Evolutionary conservation across 2,797 vertebrate species (phyloP), one percentile per base, ranked within the genome.

Genomic region (Rallus crepitans): DNA sequence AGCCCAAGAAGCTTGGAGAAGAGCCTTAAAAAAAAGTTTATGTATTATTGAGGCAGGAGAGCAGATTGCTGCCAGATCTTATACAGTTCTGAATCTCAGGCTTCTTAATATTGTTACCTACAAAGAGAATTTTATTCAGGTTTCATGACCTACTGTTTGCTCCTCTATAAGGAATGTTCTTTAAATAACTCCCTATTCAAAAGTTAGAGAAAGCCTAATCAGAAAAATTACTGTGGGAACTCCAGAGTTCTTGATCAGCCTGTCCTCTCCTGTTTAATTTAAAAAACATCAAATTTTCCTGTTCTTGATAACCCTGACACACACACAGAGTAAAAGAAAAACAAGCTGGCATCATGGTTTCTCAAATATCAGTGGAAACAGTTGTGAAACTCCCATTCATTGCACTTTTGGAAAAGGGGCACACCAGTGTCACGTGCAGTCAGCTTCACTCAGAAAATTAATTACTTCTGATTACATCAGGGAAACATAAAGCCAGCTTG

Each of bases 301-400:
- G 11, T 6, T 78, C 19, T 65, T 9, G 40, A 37, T 7, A 65
- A 64, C 12, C 53, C 45, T 7, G 31, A 42, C 45, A 25, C 71
- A 70, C 19, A 31, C 39, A 3, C 8, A 4, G 7, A 12, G 39
- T 11, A 5, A 28, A 48, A 25, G n/a, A 24, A 18, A 17, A 66
- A n/a, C 0, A 8, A 70, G 24, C 27, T 13, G 30, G 35, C 39
- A 57, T 28, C 25, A 0, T 0, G 5, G 28, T 13, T 59, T 13
- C 60, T 31, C 66, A 20, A 4, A 0, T 0, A 5, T 9, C 68
- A 25, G 18, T 2, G 65, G 63, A 12, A 82, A 50, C 0, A 5
- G 48, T 2, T 11, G 47, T 25, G 42, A 23, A 55, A 47, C 13
- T 12, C 50, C 85, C 66, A 10, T 16, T 19, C 30, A 9, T 5